These are phyloP conservation scores for Coracopsis vasa DNA, from an alignment of 2,113 vertebrate species.

Conservation along the genomic window DNA sequence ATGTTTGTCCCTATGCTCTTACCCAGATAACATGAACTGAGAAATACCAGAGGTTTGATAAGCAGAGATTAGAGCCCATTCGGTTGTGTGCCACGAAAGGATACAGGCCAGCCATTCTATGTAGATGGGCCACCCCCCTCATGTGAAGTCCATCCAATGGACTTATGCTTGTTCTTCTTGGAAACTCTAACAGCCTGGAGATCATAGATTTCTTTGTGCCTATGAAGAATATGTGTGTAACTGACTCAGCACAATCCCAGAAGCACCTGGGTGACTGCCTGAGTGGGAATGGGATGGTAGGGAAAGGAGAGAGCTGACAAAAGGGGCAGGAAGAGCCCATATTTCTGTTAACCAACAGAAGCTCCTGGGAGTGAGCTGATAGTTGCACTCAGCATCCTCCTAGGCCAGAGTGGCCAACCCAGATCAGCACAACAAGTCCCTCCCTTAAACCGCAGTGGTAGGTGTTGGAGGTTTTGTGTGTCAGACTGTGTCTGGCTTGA, in stretches of 20 bases:
- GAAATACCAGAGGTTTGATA: background rate
- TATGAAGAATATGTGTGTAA: background rate
- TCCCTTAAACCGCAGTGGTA: background rate
- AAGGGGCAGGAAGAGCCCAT: background rate
- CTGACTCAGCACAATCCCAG: background rate
- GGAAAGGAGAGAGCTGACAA: background rate
- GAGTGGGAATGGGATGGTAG: background rate
- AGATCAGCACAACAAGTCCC: background rate
- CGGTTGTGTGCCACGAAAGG: background rate
- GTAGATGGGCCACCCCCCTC: background rate
- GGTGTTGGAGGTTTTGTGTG: background rate
- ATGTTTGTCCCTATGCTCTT: background rate
- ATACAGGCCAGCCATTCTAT: background rate
- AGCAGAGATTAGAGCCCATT: background rate
- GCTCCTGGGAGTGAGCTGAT: fast-evolving
- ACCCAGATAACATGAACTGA: background rate
- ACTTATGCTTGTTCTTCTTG: background rate
- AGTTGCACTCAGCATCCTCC: background rate
- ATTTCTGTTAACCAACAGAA: background rate
- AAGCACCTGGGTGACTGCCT: background rate
- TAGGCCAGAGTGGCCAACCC: background rate
- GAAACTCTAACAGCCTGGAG: background rate
- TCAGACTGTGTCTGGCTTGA: background rate
- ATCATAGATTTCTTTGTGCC: background rate
- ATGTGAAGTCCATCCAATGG: background rate